Evolutionary conservation across 2,888 invertebrate species (phyloP).

Genomic region (Chrysina gloriosa): DNA sequence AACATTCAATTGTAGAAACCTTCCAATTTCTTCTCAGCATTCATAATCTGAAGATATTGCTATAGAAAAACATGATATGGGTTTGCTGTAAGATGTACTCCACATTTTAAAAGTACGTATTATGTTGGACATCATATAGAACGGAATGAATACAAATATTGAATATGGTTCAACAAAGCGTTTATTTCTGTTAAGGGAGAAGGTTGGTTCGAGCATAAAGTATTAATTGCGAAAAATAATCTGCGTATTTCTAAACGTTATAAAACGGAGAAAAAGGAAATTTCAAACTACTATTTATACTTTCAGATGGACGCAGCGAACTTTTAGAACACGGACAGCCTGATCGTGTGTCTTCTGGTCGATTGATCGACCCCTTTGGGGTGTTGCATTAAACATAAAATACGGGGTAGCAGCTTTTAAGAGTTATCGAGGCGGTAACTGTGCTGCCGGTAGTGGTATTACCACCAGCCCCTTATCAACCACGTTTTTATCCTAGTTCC

Average conservation of each 20-base stretch:
- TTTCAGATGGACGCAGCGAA: slow-evolving; percentile 19
- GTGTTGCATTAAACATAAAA: slow-evolving; percentile 64
- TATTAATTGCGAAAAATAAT: not conserved
- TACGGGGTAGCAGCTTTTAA: slow-evolving; percentile 60
- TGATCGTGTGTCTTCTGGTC: slow-evolving; percentile 53
- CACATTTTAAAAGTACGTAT: no score
- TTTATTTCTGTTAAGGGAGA: no score
- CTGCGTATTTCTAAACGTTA: not conserved
- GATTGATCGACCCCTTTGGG: slow-evolving; percentile 54
- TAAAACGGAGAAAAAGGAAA: slow-evolving; percentile 9
- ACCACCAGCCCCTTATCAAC: slow-evolving; percentile 29
- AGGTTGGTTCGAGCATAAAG: no score
- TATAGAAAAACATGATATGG: no score
- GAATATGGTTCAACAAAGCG: no score
- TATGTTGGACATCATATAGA: no score
- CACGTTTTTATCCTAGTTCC: slow-evolving; percentile 22
- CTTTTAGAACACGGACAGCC: slow-evolving; percentile 37
- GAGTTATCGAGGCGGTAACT: slow-evolving; percentile 61
- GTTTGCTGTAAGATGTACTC: no score
- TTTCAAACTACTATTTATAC: slow-evolving; percentile 19
- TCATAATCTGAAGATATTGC: no score
- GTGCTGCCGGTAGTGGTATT: slow-evolving; percentile 21
- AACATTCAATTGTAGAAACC: no score
- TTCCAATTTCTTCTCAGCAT: no score
- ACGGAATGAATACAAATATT: no score